Evolutionary conservation across 2,113 vertebrate genomes (phyloP).

Genomic region (Corythoichthys haematopterus): DNA sequence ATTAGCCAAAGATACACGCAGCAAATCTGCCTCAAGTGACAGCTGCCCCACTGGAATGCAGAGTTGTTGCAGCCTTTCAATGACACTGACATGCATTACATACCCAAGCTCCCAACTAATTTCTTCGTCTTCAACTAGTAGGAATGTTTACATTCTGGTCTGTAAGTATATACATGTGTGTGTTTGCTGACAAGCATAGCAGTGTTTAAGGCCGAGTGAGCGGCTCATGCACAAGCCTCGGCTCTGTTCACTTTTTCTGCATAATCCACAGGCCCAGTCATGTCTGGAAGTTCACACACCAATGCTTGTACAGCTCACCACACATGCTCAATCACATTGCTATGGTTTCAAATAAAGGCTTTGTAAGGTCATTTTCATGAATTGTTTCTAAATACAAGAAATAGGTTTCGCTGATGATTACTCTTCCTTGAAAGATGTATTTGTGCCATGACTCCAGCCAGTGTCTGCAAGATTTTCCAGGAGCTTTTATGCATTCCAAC

Average conservation of each 20-base stretch:
- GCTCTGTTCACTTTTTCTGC: conserved; percentile 47
- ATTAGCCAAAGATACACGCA: not conserved
- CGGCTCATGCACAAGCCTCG: conserved; percentile 34
- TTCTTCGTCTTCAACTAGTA: not conserved
- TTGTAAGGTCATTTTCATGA: too few species aligned
- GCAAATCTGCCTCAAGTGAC: not conserved
- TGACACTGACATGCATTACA: conserved; percentile 10
- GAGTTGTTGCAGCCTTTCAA: conserved; percentile 15
- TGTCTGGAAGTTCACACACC: conserved; percentile 36
- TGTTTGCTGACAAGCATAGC: conserved; percentile 22
- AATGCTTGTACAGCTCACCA: conserved; percentile 7
- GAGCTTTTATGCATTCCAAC: too few species aligned
- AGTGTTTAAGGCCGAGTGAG: conserved; percentile 29
- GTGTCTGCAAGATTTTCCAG: too few species aligned
- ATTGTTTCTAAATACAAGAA: too few species aligned
- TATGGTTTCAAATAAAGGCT: not conserved
- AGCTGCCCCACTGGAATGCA: conserved; percentile 31
- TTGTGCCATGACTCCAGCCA: too few species aligned
- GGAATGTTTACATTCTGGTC: not conserved
- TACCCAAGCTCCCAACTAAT: conserved; percentile 4
- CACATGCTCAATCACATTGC: not conserved
- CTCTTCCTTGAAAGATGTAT: too few species aligned
- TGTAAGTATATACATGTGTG: conserved; percentile 16
- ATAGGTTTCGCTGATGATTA: too few species aligned
- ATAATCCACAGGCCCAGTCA: conserved; percentile 53